These are phyloP conservation scores for Turdus rufiventris DNA, from an alignment of 2,113 vertebrate genomes.

Conservation along the genomic window DNA sequence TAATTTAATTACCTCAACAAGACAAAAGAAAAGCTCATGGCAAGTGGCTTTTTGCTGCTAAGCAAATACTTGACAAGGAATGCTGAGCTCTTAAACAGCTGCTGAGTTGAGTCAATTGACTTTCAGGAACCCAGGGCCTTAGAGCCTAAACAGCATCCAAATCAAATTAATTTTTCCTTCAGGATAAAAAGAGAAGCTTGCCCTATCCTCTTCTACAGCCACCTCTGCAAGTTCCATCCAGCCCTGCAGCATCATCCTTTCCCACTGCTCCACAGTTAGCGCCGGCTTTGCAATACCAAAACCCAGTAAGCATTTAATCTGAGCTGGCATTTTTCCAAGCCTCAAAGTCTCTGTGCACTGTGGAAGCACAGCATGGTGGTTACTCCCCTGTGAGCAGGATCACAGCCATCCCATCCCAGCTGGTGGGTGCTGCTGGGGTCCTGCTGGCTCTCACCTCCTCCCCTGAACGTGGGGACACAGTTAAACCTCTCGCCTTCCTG, in stretches of 20 bases:
- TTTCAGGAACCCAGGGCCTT: not conserved
- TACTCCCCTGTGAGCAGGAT: not conserved
- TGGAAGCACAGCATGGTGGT: not conserved
- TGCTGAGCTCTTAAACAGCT: not conserved
- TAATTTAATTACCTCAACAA: not conserved
- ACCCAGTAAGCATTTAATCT: not conserved
- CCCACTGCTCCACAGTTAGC: accelerated
- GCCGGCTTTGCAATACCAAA: not conserved
- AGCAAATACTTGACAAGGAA: not conserved
- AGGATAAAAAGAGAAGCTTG: not conserved
- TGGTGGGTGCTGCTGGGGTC: accelerated
- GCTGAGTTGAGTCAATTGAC: not conserved
- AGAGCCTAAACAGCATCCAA: not conserved
- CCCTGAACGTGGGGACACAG: accelerated
- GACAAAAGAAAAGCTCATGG: not conserved
- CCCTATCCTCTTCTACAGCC: not conserved
- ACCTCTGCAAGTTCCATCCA: not conserved
- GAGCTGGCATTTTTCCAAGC: not conserved
- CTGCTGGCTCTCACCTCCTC: not conserved
- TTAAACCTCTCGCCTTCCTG: not conserved
- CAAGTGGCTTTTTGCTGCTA: not conserved
- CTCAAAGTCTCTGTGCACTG: not conserved
- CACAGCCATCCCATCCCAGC: not conserved
- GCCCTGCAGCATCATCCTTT: not conserved
- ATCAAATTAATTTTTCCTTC: not conserved